These are phyloP conservation scores for Peromyscus nudipes DNA, from an alignment of 2,797 vertebrate species.

Conservation along the genomic window DNA sequence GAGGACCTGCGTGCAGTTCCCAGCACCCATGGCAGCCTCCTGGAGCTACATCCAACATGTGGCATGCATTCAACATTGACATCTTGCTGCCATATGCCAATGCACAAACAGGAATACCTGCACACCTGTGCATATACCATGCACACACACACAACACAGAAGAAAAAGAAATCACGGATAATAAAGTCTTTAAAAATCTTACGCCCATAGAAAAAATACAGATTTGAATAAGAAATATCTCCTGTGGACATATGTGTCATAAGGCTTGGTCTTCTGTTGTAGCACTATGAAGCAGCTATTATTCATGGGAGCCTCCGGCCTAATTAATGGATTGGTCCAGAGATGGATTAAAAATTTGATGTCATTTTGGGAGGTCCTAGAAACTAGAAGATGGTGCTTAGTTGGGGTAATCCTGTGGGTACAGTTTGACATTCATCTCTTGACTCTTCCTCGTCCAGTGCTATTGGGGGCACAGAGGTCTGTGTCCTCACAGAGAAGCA, in stretches of 20 bases:
- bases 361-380: neutral
- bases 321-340: neutral
- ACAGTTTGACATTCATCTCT: neutral
- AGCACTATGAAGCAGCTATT: neutral
- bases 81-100: neutral
- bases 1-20: neutral
- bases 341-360: neutral
- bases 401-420: neutral
- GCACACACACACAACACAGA: neutral
- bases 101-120: neutral
- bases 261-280: neutral
- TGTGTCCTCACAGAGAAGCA: too few relatives aligned
- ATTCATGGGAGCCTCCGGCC: neutral
- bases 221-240: neutral
- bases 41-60: neutral
- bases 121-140: neutral
- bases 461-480: too few relatives aligned
- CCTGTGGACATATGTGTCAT: neutral
- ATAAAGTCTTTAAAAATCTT: neutral
- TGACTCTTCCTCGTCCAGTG: neutral
- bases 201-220: neutral
- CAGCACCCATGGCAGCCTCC: neutral
- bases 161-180: neutral
- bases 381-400: neutral
- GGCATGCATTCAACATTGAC: neutral